These are phyloP conservation scores for Coenobita brevimanus DNA, from an alignment of 1,140 invertebrate genomes.

Conservation along the genomic window DNA sequence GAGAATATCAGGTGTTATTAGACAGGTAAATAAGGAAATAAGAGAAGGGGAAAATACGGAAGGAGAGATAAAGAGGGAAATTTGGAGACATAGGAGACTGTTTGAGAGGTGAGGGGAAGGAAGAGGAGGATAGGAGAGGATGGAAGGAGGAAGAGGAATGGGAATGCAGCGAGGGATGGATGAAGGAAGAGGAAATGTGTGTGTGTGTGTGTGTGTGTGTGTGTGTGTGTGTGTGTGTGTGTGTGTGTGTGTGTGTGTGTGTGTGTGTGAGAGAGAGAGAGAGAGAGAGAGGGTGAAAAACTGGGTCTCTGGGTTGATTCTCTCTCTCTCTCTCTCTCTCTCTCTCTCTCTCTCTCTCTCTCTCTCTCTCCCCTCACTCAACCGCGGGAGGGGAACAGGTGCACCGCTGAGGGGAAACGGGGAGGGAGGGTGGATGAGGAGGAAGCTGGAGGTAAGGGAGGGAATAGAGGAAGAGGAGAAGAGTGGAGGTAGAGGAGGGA, in stretches of 20 bases:
- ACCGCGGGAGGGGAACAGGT: conserved; percentile 22
- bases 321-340: conserved; percentile 7
- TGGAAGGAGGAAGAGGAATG: too few relatives aligned
- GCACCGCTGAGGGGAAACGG: neutral
- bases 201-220: too few relatives aligned
- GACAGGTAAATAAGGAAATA: too few relatives aligned
- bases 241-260: neutral
- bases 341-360: neutral
- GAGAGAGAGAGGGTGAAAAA: neutral
- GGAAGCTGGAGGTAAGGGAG: conserved; percentile 13
- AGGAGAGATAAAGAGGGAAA: too few relatives aligned
- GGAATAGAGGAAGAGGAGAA: neutral
- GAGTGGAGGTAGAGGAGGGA: neutral
- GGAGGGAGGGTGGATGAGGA: neutral
- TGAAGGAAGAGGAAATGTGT: too few relatives aligned
- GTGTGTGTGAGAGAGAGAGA: neutral
- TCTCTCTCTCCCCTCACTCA: neutral
- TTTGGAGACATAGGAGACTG: too few relatives aligned
- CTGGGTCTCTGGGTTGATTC: conserved; percentile 17
- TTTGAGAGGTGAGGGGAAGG: too few relatives aligned
- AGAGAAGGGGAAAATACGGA: too few relatives aligned
- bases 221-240: too few relatives aligned
- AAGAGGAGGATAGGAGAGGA: too few relatives aligned
- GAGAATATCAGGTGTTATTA: too few relatives aligned
- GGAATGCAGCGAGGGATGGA: too few relatives aligned